Conservation (phyloP, 92 coral and sea anemone genomes). For the Metridium senile region DNA sequence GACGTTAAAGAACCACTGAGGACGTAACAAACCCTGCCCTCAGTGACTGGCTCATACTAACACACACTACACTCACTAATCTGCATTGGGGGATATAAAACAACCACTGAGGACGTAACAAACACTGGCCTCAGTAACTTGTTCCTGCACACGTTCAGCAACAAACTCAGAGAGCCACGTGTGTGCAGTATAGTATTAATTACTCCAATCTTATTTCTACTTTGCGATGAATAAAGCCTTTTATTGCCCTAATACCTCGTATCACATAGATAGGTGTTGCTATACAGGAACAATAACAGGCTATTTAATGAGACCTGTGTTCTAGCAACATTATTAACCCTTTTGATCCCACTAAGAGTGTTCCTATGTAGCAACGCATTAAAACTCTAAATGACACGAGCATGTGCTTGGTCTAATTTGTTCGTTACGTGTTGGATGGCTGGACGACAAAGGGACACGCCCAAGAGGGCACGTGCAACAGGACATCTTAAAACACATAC, state of each 20-base stretch:
- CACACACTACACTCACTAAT: too few species aligned
- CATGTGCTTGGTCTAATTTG: conserved; percentile 43
- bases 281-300: background rate
- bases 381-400: conserved; percentile 9
- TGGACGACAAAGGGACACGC: conserved; percentile 90
- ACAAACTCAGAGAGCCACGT: background rate
- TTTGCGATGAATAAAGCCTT: background rate
- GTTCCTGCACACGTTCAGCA: background rate
- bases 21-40: too few species aligned
- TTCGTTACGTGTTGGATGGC: too few species aligned
- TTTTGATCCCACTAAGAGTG: background rate
- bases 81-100: too few species aligned
- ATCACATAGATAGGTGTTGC: background rate
- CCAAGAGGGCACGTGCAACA: conserved; percentile 89
- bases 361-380: background rate
- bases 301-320: background rate
- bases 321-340: background rate
- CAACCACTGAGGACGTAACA: too few species aligned
- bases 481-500: conserved; percentile 69
- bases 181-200: too few species aligned
- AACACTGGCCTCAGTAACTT: too few species aligned
- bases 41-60: too few species aligned
- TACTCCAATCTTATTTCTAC: background rate
- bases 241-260: background rate
- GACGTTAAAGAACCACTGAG: too few species aligned